A percentile compares a stretch with the other conserved stretches of the same genome.
Evolutionary conservation across 2,113 vertebrate species (phyloP).

Genomic region (Cyanoramphus novaezelandiae): DNA sequence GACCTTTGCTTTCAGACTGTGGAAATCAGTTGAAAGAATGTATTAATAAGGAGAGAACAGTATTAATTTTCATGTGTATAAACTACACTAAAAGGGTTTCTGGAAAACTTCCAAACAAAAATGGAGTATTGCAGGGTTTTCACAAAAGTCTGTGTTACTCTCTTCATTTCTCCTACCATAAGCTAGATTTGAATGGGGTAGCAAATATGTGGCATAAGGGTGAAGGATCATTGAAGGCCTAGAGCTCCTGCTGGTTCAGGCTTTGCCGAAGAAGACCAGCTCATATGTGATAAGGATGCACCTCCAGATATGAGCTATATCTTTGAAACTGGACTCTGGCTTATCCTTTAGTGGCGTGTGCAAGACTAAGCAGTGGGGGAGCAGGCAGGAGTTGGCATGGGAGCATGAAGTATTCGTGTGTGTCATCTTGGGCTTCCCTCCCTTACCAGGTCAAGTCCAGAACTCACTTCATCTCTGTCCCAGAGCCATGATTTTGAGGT

Average conservation of each 20-base stretch:
- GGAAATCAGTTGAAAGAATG: background rate
- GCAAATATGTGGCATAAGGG: background rate
- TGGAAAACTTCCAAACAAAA: slow-evolving; percentile 35
- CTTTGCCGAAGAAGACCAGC: background rate
- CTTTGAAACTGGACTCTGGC: background rate
- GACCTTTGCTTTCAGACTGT: slow-evolving; percentile 18
- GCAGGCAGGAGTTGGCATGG: background rate
- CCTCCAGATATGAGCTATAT: background rate
- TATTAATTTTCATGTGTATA: slow-evolving; percentile 1
- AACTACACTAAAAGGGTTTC: background rate
- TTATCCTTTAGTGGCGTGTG: background rate
- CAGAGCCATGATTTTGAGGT: background rate
- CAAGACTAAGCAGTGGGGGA: background rate
- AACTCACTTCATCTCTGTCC: background rate
- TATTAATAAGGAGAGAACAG: background rate
- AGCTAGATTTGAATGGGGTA: background rate
- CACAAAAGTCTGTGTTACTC: background rate
- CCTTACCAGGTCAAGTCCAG: background rate
- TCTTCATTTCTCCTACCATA: background rate
- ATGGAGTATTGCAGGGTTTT: background rate
- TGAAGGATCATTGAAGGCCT: background rate
- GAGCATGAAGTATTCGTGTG: background rate
- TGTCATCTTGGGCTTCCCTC: background rate
- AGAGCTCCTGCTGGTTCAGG: background rate
- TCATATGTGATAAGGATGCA: background rate